Evolutionary conservation across 2,797 vertebrate genomes (phyloP).

Genomic region (Periparus ater): DNA sequence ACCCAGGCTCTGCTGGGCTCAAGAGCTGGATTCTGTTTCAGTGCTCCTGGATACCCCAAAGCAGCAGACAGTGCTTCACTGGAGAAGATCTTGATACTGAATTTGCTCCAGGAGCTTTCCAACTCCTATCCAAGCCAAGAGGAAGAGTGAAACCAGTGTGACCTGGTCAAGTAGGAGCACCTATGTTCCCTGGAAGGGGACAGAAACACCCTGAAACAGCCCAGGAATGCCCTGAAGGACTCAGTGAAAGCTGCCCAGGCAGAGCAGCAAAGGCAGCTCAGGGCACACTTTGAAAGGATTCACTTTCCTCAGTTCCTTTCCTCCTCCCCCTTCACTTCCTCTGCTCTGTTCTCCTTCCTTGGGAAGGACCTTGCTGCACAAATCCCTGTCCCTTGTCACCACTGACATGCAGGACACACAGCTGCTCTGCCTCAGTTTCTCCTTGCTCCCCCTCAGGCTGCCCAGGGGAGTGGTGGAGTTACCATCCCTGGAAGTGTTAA

Average conservation of each 20-base stretch:
- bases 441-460: not conserved
- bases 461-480: not conserved
- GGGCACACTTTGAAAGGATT: not conserved
- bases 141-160: not conserved
- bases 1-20: not conserved
- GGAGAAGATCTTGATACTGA: not conserved
- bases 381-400: not conserved
- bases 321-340: not conserved
- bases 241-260: not conserved
- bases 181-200: not conserved
- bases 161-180: not conserved
- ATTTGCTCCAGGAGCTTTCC: not conserved
- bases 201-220: not conserved
- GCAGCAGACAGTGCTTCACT: not conserved
- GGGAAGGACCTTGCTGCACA: not conserved
- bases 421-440: not conserved
- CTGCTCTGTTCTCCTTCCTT: not conserved
- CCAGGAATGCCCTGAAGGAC: not conserved
- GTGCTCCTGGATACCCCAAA: not conserved
- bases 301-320: not conserved
- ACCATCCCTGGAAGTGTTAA: not conserved
- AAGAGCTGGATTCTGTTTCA: not conserved
- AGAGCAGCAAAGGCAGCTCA: not conserved
- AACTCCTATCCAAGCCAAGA: not conserved
- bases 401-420: not conserved